phyloP scores from a whole-genome alignment of 1,140 invertebrate species.

The Anastrepha obliqua region DNA sequence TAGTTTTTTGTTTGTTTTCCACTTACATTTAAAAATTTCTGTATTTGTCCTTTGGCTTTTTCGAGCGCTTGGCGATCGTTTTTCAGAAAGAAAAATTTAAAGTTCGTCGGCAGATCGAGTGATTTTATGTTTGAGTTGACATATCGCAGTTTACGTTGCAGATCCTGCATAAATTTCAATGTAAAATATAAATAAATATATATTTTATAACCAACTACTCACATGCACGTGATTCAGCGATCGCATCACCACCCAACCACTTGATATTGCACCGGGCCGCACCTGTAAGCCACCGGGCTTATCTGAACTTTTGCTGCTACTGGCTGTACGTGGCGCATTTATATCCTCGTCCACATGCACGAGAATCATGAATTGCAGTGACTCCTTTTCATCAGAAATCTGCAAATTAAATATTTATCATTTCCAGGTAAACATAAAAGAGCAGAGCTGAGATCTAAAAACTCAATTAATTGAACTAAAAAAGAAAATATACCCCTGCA shows the following conservation, averaged over 20 bases:
- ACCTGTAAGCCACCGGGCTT: slow-evolving; percentile 62
- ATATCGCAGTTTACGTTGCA: slow-evolving; percentile 89
- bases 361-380: slow-evolving; percentile 87
- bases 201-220: slow-evolving; percentile 57
- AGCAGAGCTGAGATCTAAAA: neutral
- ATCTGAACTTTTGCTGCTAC: slow-evolving; percentile 58
- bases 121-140: slow-evolving; percentile 87
- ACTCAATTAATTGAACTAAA: neutral
- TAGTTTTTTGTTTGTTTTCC: slow-evolving; percentile 61
- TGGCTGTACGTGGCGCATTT: slow-evolving; percentile 66
- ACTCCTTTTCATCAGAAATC: slow-evolving; percentile 86
- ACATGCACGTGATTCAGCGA: slow-evolving; percentile 87
- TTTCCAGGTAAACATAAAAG: neutral
- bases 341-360: slow-evolving; percentile 83
- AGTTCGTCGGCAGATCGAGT: slow-evolving; percentile 86
- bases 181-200: neutral
- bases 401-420: slow-evolving; percentile 64
- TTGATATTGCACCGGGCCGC: slow-evolving; percentile 82
- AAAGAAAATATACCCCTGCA: neutral
- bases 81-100: slow-evolving; percentile 87
- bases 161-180: slow-evolving; percentile 77
- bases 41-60: slow-evolving; percentile 87
- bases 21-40: slow-evolving; percentile 89
- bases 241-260: slow-evolving; percentile 89
- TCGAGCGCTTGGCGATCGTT: slow-evolving; percentile 86